These are phyloP conservation scores for Cerastis leucographa DNA, from an alignment of 2,888 invertebrate species.

Conservation along the genomic window DNA sequence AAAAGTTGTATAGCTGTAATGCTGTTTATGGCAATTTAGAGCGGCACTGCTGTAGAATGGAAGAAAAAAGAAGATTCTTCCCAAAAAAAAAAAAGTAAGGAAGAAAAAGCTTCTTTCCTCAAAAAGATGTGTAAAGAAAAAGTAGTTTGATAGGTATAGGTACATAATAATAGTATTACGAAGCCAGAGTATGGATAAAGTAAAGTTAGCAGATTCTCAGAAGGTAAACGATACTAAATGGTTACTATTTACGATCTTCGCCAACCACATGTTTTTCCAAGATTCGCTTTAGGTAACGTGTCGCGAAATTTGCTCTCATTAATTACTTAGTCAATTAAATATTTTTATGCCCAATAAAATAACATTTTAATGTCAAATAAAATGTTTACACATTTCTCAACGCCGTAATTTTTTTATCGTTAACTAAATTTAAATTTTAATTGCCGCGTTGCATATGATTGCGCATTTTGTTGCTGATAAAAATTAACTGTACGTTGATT, in stretches of 20 bases:
- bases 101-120: too few relatives aligned
- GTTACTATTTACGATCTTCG: neutral
- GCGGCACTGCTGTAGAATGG: neutral
- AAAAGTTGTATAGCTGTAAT: neutral
- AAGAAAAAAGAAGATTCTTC: neutral
- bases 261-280: neutral
- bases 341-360: conserved; percentile 62
- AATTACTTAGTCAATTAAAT: conserved; percentile 60
- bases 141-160: neutral
- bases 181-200: neutral
- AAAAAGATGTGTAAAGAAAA: neutral
- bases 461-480: conserved; percentile 60
- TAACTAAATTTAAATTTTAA: conserved; percentile 67
- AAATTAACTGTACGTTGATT: conserved; percentile 56
- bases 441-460: conserved; percentile 58
- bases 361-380: conserved; percentile 63
- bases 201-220: neutral
- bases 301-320: conserved; percentile 50
- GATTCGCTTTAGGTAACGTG: conserved; percentile 6
- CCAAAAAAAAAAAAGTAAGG: too few relatives aligned
- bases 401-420: conserved; percentile 68
- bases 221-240: neutral
- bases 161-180: neutral
- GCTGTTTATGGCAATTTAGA: neutral
- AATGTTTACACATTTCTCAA: conserved; percentile 62